phyloP scores from a whole-genome alignment of 2,797 vertebrate genomes.

The Megaceryle alcyon region DNA sequence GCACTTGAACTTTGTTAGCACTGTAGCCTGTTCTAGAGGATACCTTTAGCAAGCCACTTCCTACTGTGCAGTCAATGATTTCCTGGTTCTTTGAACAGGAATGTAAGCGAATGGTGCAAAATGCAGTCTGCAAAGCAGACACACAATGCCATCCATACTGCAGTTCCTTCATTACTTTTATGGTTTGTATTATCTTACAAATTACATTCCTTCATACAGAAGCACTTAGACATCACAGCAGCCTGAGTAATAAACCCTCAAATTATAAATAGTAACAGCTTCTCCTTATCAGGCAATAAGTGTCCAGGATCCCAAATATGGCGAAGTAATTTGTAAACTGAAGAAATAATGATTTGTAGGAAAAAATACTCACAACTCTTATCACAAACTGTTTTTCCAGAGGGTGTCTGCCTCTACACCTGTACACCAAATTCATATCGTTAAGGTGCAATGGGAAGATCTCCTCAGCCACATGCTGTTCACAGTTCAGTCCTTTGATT shows the following conservation, averaged over 20 bases:
- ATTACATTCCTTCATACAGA: neutral
- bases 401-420: neutral
- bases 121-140: neutral
- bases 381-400: neutral
- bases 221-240: neutral
- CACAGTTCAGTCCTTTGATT: neutral
- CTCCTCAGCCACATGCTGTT: neutral
- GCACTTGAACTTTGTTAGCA: neutral
- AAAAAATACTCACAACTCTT: neutral
- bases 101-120: neutral
- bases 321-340: neutral
- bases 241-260: neutral
- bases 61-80: neutral
- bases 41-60: neutral
- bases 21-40: neutral
- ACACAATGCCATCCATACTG: neutral
- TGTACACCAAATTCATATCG: neutral
- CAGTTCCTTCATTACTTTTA: neutral
- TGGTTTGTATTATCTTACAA: neutral
- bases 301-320: constrained; percentile 17
- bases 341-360: neutral
- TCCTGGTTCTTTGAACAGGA: neutral
- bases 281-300: constrained; percentile 2
- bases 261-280: constrained; percentile 22
- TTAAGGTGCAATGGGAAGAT: neutral